Percentiles rank a stretch among this genome's conserved stretches.
Conservation (phyloP, 2,113 vertebrate species). For the Neodon shergylaensis region DNA sequence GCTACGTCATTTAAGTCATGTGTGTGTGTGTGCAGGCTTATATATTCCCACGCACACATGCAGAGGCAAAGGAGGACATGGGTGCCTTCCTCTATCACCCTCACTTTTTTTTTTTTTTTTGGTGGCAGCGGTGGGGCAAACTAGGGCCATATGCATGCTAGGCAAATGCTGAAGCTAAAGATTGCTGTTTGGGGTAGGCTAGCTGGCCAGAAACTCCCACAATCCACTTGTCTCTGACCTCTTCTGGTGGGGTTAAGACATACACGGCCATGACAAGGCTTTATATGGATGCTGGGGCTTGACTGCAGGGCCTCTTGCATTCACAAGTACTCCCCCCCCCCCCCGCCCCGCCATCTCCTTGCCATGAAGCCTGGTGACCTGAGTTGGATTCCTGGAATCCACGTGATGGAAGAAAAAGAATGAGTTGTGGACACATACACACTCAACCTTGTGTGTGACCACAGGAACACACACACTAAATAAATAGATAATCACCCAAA, state of each 20-base stretch:
- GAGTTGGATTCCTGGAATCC: neutral
- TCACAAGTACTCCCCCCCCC: too few species aligned
- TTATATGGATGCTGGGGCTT: neutral
- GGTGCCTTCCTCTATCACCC: neutral
- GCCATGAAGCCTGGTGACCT: neutral
- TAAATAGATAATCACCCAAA: neutral
- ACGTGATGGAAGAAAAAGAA: neutral
- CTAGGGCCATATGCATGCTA: too few species aligned
- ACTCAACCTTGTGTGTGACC: neutral
- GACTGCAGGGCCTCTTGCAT: neutral
- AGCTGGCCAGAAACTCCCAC: neutral
- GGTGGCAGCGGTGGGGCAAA: neutral
- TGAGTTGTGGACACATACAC: neutral
- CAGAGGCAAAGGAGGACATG: neutral
- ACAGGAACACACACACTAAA: neutral
- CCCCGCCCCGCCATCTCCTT: neutral
- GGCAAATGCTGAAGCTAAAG: neutral
- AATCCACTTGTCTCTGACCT: neutral
- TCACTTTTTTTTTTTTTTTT: neutral
- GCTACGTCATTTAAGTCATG: neutral
- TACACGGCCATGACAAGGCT: neutral
- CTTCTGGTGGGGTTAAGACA: neutral
- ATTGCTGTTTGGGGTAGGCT: too few species aligned
- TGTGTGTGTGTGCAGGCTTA: neutral
- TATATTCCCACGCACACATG: neutral